Evolutionary conservation across 2,113 vertebrate genomes (phyloP), one percentile per base, ranked within the genome.

Genomic region (Menidia beryllina): DNA sequence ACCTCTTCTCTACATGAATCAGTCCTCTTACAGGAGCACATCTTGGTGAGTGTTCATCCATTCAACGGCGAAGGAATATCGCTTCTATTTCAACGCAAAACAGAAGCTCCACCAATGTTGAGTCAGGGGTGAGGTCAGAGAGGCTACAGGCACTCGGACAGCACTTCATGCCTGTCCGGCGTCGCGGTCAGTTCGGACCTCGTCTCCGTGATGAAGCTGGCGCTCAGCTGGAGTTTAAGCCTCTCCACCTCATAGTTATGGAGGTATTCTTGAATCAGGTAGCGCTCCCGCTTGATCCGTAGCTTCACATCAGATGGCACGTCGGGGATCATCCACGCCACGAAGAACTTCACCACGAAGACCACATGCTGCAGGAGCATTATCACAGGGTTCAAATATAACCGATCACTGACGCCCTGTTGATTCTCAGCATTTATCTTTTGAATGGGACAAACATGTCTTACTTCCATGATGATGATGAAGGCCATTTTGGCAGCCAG

Each of bases 271-370:
- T 98, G 91, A 3, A 97, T 96, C 82, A 98, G 94, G 75, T 96
- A 96, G 41, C 96, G 97, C 9, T 99, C 98, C 27, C 96, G 90
- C 82, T 97, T 99, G 71, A 99, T 91, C 71, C 94, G 94, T 0
- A 95, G 96, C 78, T 93, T 94, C 78, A 99, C 96, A 0, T 96
- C 96, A 11, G 95, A 91, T 0, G 97, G 96, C 59, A 99, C 93
- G 47, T 99, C 98, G 0, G 98, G 97, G 81, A 99, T 99, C 94
- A 99, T 86, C 96, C 97, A 98, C 0, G 97, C 97, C 75, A 99
- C 93, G 1, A 98, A 95, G 93, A 98, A 98, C 81, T 98, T 99
- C 76, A 98, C 93, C 55, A 96, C 82, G 69, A 98, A 98, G n/a
- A 98, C 97, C 55, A 98, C 84, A 0, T 99, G 98, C 97, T 99